Base-by-base conservation (phyloP, 2,888 invertebrate genomes). In the Callyntrura guangdongensis region DNA sequence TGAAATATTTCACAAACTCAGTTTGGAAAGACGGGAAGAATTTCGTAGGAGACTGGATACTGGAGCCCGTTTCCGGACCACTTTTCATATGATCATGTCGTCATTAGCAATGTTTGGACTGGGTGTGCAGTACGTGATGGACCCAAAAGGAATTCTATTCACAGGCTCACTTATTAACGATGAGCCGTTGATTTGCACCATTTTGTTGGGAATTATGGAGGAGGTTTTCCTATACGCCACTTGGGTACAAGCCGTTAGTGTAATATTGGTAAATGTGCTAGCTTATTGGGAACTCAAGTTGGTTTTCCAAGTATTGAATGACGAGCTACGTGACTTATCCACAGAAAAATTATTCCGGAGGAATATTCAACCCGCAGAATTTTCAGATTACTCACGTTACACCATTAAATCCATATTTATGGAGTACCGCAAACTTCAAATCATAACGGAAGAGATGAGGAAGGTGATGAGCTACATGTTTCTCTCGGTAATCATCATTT, bases 171-270 rank as follows among this genome's bases (percentile, higher is more conserved):
- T 88, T 0, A 8, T 88, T 11, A 12, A 6, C 8, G 61, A 47
- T 3, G 88, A 88, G 8, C 47, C 88, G 8, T 6, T 59, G 0
- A n/a, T 83, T 8, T 17, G 61, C 25, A 82, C 82, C 9, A 17
- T 82, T 47, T 20, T 88, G 1, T 17, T 82, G 1, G 88, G 88
- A 45, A n/a, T 88, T 59, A 3, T 82, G 0, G 88, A 88, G 45
- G 72, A 72, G 20, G 45, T 82, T 20, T 82, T 88, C 17, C 49
- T 88, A 0, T 82, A 47, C 67, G 56, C 82, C 5, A 82, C 82
- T 17, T 88, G 88, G 88, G 72, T 20, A 2, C 88, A 88, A 72
- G 88, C 88, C 17, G 88, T 88, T 2, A 82, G 82, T 20, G 82
- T 88, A 0, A 72, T 88, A 25, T 56, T 88, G 0, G 56, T 88